Evolutionary conservation across 2,797 vertebrate species (phyloP), one percentile per base, ranked within the genome.

Genomic region (Melanotaenia pygmaea): DNA sequence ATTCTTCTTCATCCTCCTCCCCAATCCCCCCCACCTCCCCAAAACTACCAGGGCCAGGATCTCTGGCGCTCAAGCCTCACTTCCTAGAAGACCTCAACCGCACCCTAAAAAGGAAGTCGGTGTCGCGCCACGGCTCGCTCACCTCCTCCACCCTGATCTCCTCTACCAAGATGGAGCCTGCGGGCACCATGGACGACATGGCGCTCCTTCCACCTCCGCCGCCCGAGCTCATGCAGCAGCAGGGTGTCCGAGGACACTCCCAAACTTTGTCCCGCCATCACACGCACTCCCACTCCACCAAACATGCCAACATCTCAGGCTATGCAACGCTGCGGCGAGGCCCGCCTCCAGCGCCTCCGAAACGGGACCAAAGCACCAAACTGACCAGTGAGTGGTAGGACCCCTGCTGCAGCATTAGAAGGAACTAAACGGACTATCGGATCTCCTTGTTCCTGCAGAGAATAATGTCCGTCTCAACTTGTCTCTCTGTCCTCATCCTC

Each of bases 361-460:
- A 99, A 85, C 95, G 98, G 93, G 98, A 99, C 96, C 97, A 99
- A 92, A 99, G 94, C 93, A 99, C 98, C 90, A 99, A 98, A 94
- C 95, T 99, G 83, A 98, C 97, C 0, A 90, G 96, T 83, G 98
- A 99, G 56, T 99, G 97, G 96, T 92, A 94, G 37, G 72, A 73
- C 59, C 6, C 20, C 60, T 66, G 63, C 80, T 16, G 78, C 77
- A 77, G 54, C 81, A 77, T 77, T 67, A 66, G 69, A 40, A 40
- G 1, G n/a, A 77, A 74, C 63, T 34, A n/a, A 79, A 80, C 47
- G 76, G 84, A 38, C 69, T 58, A 59, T 84, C 51, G 65, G 81
- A 77, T 74, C 71, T 64, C 57, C 24, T 74, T 12, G 20, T 77
- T 76, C 65, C 74, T 35, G 59, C 69, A 72, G 70, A 75, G 70